Conservation (phyloP, 2,113 vertebrate genomes). For the Zeus faber region DNA sequence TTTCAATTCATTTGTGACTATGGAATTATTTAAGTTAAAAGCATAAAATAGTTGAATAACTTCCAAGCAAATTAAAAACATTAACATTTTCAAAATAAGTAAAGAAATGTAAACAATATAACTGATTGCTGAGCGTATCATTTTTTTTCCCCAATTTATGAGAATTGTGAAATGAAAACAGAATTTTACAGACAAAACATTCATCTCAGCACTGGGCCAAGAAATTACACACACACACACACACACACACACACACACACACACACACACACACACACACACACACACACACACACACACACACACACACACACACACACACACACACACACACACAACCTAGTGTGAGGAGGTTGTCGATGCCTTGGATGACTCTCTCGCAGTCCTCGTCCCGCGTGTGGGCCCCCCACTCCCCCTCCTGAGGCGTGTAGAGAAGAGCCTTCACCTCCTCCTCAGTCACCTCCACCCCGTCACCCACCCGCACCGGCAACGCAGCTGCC, state of each 20-base stretch:
- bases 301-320: not conserved
- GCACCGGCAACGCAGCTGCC: constrained; percentile 82
- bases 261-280: not conserved
- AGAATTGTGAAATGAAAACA: too few species aligned
- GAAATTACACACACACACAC: not conserved
- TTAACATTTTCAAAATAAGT: too few species aligned
- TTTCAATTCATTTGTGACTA: too few species aligned
- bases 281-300: not conserved
- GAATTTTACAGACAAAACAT: too few species aligned
- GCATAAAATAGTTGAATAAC: too few species aligned
- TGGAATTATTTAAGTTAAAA: too few species aligned
- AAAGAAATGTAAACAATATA: too few species aligned
- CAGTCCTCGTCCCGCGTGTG: constrained; percentile 92
- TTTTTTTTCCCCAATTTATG: too few species aligned
- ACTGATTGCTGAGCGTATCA: too few species aligned
- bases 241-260: not conserved
- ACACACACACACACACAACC: constrained; percentile 63
- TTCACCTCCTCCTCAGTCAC: constrained; percentile 90
- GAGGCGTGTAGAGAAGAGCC: constrained; percentile 88
- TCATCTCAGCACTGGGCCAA: too few species aligned
- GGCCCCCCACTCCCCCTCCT: constrained; percentile 94
- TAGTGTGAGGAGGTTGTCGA: constrained; percentile 88
- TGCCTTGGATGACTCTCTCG: constrained; percentile 86
- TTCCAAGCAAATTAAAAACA: too few species aligned
- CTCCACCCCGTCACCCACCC: constrained; percentile 89